phyloP scores from a whole-genome alignment of 1,140 invertebrate species.

The Euwallacea similis region DNA sequence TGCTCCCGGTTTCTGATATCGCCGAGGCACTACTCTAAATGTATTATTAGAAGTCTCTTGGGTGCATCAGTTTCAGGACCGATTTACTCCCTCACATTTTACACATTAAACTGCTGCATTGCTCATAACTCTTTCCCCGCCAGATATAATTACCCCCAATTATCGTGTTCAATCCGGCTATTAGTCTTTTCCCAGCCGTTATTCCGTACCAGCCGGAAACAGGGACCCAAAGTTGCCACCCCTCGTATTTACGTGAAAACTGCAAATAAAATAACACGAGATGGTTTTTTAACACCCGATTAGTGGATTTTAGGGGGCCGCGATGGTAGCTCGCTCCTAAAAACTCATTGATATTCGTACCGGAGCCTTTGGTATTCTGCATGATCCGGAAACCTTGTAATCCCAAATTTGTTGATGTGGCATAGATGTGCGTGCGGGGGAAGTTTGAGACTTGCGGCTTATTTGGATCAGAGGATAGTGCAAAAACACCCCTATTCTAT shows the following conservation, averaged over 20 bases:
- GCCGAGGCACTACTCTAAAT: no score
- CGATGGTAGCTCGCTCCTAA: background rate
- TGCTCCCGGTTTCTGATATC: background rate
- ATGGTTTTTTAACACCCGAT: slow-evolving; percentile 23
- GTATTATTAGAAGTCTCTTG: no score
- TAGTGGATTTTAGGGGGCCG: background rate
- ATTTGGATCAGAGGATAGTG: no score
- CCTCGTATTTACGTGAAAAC: slow-evolving; percentile 20
- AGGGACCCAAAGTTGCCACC: slow-evolving; percentile 2
- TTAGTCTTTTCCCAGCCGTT: slow-evolving; percentile 31
- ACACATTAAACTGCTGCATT: background rate
- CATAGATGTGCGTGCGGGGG: no score
- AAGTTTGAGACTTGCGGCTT: no score
- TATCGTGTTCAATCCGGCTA: slow-evolving; percentile 26
- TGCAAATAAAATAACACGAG: slow-evolving; percentile 24
- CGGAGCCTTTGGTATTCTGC: no score
- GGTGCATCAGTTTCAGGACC: no score
- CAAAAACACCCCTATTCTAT: no score
- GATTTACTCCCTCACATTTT: background rate
- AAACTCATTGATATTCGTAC: background rate
- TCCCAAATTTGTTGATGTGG: no score
- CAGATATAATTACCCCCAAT: slow-evolving; percentile 26
- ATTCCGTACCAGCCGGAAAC: slow-evolving; percentile 32
- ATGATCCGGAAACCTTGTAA: no score
- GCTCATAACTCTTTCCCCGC: background rate